Evolutionary conservation across 2,888 invertebrate species (phyloP).

Genomic region (Cantharis flavilabris): DNA sequence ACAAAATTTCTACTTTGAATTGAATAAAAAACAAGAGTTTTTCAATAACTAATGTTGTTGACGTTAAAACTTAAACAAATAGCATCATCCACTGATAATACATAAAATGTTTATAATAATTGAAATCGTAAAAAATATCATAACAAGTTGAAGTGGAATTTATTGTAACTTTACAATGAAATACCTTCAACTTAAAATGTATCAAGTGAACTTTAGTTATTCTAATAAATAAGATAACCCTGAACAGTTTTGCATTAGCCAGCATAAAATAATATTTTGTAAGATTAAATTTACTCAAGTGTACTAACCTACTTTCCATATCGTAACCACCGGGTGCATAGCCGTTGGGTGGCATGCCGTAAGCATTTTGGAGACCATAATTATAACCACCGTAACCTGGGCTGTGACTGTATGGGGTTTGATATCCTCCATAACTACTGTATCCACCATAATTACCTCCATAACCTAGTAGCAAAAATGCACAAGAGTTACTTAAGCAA

Average conservation of each 20-base stretch:
- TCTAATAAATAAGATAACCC: not conserved
- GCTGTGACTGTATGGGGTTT: conserved; percentile 29
- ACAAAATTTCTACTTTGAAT: not conserved
- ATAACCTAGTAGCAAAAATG: conserved; percentile 24
- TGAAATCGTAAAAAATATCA: not conserved
- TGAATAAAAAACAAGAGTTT: not conserved
- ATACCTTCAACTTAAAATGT: not conserved
- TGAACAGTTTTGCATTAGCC: not conserved
- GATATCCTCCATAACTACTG: conserved; percentile 31
- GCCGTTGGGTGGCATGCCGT: conserved; percentile 49
- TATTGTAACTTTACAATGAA: not conserved
- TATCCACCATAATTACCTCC: conserved; percentile 18
- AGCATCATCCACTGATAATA: not conserved
- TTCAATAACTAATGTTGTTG: not conserved
- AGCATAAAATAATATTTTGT: not conserved
- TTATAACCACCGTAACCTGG: conserved; percentile 44
- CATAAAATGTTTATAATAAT: not conserved
- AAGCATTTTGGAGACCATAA: conserved; percentile 49
- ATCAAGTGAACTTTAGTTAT: not conserved
- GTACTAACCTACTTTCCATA: conserved; percentile 64
- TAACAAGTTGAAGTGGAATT: not conserved
- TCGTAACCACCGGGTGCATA: conserved; percentile 55
- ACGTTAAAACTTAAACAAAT: not conserved
- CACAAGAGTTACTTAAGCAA: not conserved
- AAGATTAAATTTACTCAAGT: not conserved